These are phyloP conservation scores for Archocentrus centrarchus DNA, from an alignment of 2,113 vertebrate genomes.

Conservation along the genomic window DNA sequence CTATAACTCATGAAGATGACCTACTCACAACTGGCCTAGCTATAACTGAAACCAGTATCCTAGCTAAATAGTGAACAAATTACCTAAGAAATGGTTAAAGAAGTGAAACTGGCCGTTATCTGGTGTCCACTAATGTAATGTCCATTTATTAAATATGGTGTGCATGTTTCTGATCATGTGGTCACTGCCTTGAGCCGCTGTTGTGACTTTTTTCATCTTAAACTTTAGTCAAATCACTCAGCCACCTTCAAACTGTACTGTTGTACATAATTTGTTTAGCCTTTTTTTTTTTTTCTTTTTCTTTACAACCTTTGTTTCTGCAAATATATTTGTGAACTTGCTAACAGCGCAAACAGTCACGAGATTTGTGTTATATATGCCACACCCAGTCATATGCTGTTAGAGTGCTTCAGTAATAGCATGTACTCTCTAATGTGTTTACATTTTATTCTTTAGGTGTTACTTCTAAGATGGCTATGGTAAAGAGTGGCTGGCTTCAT, in stretches of 20 bases:
- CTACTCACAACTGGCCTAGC: not conserved
- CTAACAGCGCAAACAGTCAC: constrained; percentile 27
- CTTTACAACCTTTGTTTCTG: not conserved
- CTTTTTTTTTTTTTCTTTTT: not conserved
- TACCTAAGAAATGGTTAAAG: not conserved
- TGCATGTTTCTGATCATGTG: not conserved
- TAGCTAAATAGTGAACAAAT: not conserved
- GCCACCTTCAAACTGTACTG: too few species aligned
- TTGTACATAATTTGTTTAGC: too few species aligned
- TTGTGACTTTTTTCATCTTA: not conserved
- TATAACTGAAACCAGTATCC: not conserved
- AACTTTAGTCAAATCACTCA: too few species aligned
- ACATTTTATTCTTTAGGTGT: constrained; percentile 37
- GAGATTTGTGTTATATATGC: constrained; percentile 22
- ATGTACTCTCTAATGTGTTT: not conserved
- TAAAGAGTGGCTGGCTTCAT: constrained; percentile 84
- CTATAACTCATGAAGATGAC: not conserved
- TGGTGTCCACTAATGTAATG: not conserved
- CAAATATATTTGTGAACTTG: not conserved
- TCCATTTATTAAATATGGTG: not conserved
- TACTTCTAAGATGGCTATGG: constrained; percentile 76
- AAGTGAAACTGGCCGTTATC: not conserved
- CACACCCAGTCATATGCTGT: constrained; percentile 23
- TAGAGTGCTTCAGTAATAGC: not conserved
- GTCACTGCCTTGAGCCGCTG: not conserved